A percentile compares a stretch with the other conserved stretches of the same genome.
Conservation (phyloP, 2,113 vertebrate genomes). For the Nesospiza acunhae region DNA sequence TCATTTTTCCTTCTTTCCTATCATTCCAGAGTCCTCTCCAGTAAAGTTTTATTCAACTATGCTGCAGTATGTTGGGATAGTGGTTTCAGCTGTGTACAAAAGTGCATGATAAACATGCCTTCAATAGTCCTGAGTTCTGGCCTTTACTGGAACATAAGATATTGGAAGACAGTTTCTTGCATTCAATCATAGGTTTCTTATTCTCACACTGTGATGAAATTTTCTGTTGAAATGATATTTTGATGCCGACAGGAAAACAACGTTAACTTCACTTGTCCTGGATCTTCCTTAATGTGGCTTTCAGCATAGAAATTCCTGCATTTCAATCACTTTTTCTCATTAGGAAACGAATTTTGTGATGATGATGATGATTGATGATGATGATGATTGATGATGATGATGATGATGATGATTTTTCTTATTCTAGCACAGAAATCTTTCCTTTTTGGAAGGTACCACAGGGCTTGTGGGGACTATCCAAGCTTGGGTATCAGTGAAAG, state of each 20-base stretch:
- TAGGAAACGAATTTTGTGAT: not conserved
- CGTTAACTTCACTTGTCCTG: not conserved
- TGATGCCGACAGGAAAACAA: not conserved
- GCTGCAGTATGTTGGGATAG: not conserved
- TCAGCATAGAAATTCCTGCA: not conserved
- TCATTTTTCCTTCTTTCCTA: not conserved
- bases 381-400: no score
- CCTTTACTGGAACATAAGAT: not conserved
- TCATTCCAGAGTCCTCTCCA: not conserved
- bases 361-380: not conserved
- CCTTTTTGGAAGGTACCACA: not conserved
- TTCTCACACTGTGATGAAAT: not conserved
- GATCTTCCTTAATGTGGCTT: not conserved
- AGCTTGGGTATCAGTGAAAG: not conserved
- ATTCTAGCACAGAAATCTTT: not conserved
- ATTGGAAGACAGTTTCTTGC: not conserved
- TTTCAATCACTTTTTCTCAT: not conserved
- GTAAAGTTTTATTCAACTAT: not conserved
- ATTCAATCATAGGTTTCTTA: not conserved
- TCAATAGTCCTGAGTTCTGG: not conserved
- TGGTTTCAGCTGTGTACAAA: not conserved
- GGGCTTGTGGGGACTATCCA: not conserved
- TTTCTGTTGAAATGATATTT: not conserved
- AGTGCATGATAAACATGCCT: not conserved
- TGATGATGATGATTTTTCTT: not conserved